These are phyloP conservation scores for Charanyca ferruginea DNA, from an alignment of 2,888 invertebrate genomes.

Conservation along the genomic window DNA sequence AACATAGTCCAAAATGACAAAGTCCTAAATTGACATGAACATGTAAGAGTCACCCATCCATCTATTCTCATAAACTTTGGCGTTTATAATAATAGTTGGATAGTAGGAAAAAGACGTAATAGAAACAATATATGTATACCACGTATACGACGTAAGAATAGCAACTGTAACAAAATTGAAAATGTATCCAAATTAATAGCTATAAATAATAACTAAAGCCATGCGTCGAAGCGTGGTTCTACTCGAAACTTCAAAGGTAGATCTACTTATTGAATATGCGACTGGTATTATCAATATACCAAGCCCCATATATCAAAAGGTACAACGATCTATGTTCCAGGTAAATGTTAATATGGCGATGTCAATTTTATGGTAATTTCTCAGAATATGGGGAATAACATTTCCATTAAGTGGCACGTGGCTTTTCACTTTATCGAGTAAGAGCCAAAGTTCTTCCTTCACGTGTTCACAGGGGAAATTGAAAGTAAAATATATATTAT, in stretches of 20 bases:
- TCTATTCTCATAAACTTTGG: too few species aligned
- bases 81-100: too few species aligned
- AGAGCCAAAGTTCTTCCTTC: neutral
- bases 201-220: neutral
- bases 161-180: too few species aligned
- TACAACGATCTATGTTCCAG: constrained; percentile 1
- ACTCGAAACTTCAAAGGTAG: neutral
- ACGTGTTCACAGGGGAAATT: neutral
- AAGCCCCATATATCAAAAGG: neutral
- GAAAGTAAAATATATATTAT: neutral
- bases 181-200: too few species aligned
- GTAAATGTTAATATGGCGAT: constrained; percentile 17
- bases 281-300: neutral
- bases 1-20: too few species aligned
- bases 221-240: neutral
- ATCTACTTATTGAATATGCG: constrained; percentile 5
- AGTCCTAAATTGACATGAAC: too few species aligned
- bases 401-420: constrained; percentile 23
- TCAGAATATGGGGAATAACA: constrained; percentile 37
- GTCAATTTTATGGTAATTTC: constrained; percentile 55
- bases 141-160: too few species aligned
- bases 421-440: constrained; percentile 3
- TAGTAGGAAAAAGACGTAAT: too few species aligned
- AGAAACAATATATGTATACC: too few species aligned
- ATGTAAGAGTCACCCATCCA: too few species aligned